Base-by-base conservation (phyloP, 2,113 vertebrate genomes). In the Alethe diademata region DNA sequence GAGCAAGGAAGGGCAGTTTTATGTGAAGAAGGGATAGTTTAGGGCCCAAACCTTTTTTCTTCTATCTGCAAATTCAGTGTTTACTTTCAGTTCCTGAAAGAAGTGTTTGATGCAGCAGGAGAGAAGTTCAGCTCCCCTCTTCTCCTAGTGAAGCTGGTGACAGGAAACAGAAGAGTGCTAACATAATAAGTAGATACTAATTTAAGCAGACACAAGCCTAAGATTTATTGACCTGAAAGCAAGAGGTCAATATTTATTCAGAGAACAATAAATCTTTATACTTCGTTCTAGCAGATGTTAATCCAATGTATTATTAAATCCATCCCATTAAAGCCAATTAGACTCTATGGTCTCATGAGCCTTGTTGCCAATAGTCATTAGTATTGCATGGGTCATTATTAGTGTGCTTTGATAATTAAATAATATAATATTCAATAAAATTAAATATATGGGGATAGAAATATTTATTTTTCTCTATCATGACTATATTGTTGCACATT, bases 231-330 rank as follows among this genome's bases (percentile, higher is more conserved):
- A 95, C 87, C 67, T 85, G 29, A 95, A 56, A 83, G 67, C 50
- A 86, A 75, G 20, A 89, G 90, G 86, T 92, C 91, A 95, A 93
- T 94, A 96, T 90, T 96, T 96, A 91, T 95, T 88, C 54, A 79
- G 92, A 96, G 92, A 95, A 82, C 82, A 93, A 85, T 95, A 87
- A 88, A 93, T 95, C 92, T 95, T 81, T 66, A 50, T 92, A 67
- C 38, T 78, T 93, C 6, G 1, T 74, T 92, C 51, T 67, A 94
- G 84, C 51, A 95, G 81, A 96, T 95, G 62, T 87, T 96, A 88
- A 91, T 95, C 67, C 72, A 86, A 58, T 84, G 28, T 97, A 93
- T 88, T 96, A 88, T 93, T 92, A 84, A 97, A 94, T 92, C 29
- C 40, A 88, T 73, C 47, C 81, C 47, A 60, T 89, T 95, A 93